Evolutionary conservation across 2,888 invertebrate species (phyloP).

Genomic region (Achlya flavicornis): DNA sequence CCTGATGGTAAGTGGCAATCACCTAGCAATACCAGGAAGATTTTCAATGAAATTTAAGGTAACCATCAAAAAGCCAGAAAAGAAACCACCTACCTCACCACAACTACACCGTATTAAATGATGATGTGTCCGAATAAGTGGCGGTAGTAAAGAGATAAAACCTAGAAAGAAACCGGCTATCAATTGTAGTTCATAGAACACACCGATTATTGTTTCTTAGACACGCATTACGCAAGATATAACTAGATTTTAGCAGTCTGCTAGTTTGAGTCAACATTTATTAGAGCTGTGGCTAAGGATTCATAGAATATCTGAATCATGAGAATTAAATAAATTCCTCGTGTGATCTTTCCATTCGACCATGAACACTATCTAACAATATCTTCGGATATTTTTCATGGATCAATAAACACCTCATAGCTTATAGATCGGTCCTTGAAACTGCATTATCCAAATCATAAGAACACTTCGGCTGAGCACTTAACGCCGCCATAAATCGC

Average conservation of each 20-base stretch:
- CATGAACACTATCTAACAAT: neutral
- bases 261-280: neutral
- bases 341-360: neutral
- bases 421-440: constrained; percentile 46
- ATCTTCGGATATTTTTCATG: constrained; percentile 9
- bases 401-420: neutral
- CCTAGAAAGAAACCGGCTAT: no score
- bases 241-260: neutral
- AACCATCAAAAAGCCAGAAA: no score
- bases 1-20: no score
- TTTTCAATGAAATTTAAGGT: no score
- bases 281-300: neutral
- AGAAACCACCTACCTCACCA: no score
- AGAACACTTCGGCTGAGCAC: constrained; percentile 38
- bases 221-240: no score
- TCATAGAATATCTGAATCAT: neutral
- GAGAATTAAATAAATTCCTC: neutral
- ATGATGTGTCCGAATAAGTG: no score
- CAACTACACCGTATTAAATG: no score
- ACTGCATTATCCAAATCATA: constrained; percentile 44
- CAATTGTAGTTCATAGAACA: no score
- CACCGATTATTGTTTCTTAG: no score
- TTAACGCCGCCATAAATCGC: constrained; percentile 52
- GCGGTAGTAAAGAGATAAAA: no score
- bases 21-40: no score